Percentiles rank a stretch among this genome's conserved stretches.
Conservation (phyloP, 1,140 invertebrate genomes). For the Bombyx mandarina region DNA sequence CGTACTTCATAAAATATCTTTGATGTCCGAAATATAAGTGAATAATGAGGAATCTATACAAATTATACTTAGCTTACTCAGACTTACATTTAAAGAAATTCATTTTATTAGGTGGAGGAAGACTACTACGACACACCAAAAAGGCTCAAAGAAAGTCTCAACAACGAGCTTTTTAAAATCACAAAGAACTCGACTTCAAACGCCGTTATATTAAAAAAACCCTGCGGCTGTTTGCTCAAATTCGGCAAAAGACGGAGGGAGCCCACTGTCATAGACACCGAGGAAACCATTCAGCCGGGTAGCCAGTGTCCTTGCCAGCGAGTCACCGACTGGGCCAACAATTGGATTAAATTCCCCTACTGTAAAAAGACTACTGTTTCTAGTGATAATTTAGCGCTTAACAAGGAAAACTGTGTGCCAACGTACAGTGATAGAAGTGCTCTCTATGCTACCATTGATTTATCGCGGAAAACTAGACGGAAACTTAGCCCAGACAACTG, state of each 20-base stretch:
- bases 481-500: slow-evolving; percentile 22
- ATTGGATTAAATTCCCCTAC: slow-evolving; percentile 74
- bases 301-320: slow-evolving; percentile 74
- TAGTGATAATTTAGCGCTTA: slow-evolving; percentile 69
- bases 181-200: slow-evolving; percentile 72
- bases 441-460: slow-evolving; percentile 82
- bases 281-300: slow-evolving; percentile 43
- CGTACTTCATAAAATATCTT: no score
- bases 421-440: slow-evolving; percentile 52
- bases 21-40: no score
- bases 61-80: not conserved
- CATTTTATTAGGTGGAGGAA: slow-evolving; percentile 35
- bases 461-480: slow-evolving; percentile 74
- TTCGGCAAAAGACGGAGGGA: slow-evolving; percentile 58
- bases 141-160: slow-evolving; percentile 79
- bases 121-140: slow-evolving; percentile 84
- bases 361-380: slow-evolving; percentile 57
- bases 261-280: slow-evolving; percentile 53
- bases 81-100: no score
- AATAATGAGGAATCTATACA: no score
- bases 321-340: slow-evolving; percentile 77
- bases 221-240: slow-evolving; percentile 74
- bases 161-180: slow-evolving; percentile 73
- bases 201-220: slow-evolving; percentile 72
- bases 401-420: slow-evolving; percentile 63